phyloP scores from a whole-genome alignment of 1,140 invertebrate genomes.

The Panagrolaimus sp. region DNA sequence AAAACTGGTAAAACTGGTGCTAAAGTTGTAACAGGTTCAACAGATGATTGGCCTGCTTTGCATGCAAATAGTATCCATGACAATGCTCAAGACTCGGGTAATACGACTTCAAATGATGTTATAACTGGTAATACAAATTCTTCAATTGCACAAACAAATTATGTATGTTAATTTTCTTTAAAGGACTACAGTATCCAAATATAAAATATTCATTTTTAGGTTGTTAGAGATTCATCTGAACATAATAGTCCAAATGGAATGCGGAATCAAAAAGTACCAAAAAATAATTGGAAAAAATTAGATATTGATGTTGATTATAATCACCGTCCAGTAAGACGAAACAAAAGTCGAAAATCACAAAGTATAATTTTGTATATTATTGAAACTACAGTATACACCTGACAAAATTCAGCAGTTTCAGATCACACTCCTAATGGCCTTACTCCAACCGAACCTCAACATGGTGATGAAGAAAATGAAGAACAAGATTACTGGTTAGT shows the following conservation, averaged over 20 bases:
- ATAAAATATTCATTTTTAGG: not conserved
- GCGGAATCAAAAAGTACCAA: constrained; percentile 25
- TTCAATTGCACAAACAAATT: not conserved
- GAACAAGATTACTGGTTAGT: constrained; percentile 17
- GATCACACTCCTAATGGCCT: not conserved
- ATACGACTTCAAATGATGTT: not conserved
- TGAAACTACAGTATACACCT: no score
- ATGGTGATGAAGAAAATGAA: not conserved
- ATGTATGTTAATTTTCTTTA: not conserved
- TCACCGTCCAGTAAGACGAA: constrained; percentile 3
- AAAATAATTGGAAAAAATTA: constrained; percentile 38
- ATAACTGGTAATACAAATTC: constrained; percentile 1
- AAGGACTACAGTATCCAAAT: not conserved
- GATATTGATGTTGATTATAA: constrained; percentile 38
- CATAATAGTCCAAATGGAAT: constrained; percentile 10
- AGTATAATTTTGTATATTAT: not conserved
- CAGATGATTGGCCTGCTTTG: constrained; percentile 11
- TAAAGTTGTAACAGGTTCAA: constrained; percentile 3
- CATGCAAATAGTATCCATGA: constrained; percentile 10
- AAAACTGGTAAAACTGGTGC: not conserved
- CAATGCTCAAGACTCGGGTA: constrained; percentile 13
- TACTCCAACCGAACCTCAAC: not conserved
- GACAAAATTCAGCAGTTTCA: no score
- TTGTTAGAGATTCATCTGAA: not conserved
- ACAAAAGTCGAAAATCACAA: constrained; percentile 7